Evolutionary conservation across 2,113 vertebrate genomes (phyloP).

Genomic region (Oenanthe oenanthe): DNA sequence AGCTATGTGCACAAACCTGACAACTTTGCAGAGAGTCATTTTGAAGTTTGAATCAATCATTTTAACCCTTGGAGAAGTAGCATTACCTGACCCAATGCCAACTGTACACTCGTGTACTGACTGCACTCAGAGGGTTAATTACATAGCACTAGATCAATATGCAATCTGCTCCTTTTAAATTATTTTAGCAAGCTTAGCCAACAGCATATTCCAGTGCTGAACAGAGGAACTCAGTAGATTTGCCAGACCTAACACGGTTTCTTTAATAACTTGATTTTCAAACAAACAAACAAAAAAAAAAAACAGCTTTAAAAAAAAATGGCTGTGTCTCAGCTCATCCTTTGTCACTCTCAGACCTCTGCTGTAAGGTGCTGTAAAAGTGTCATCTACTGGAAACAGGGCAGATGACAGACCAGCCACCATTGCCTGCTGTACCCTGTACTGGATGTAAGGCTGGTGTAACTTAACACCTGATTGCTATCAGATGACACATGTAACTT

Average conservation of each 20-base stretch:
- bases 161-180: neutral
- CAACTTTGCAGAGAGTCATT: neutral
- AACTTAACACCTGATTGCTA: accelerated
- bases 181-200: neutral
- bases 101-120: accelerated
- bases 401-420: accelerated
- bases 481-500: neutral
- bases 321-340: neutral
- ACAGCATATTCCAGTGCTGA: neutral
- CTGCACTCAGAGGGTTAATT: neutral
- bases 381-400: neutral
- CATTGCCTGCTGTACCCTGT: accelerated
- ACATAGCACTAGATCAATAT: neutral
- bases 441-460: neutral
- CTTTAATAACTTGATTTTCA: neutral
- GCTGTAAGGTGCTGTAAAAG: neutral
- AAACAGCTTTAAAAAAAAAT: neutral
- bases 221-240: neutral
- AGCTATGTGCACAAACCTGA: neutral
- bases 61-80: neutral
- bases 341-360: neutral
- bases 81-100: neutral
- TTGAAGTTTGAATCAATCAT: neutral
- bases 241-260: neutral
- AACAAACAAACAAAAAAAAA: neutral